These are phyloP conservation scores for Campylomormyrus tamandua DNA, from an alignment of 2,113 vertebrate genomes.

Conservation along the genomic window DNA sequence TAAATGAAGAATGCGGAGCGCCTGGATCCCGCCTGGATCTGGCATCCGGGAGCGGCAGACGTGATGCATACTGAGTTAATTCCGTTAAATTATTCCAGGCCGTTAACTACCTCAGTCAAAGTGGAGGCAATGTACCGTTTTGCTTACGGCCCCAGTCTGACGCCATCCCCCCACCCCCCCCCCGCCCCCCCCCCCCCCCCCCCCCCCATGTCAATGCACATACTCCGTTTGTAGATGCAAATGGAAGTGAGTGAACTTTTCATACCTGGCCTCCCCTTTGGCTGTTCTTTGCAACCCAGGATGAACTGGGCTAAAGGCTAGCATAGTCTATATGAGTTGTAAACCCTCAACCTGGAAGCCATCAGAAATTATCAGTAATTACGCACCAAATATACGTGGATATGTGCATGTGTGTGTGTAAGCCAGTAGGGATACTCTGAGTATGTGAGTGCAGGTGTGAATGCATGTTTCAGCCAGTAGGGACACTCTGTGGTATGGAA, in stretches of 20 bases:
- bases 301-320: background rate
- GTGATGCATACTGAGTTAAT: background rate
- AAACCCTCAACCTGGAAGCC: background rate
- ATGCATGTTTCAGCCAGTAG: background rate
- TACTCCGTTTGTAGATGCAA: background rate
- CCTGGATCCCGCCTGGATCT: background rate
- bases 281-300: background rate
- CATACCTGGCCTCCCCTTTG: background rate
- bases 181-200: too few species aligned
- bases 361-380: background rate
- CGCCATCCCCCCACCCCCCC: background rate
- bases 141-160: background rate
- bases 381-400: background rate
- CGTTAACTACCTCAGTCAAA: conserved; percentile 7
- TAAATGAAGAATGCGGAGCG: background rate
- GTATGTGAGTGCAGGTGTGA: background rate
- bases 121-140: conserved; percentile 14
- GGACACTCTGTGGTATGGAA: background rate
- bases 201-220: too few species aligned
- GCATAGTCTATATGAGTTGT: background rate
- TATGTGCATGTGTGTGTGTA: background rate
- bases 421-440: background rate
- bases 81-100: background rate
- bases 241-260: background rate
- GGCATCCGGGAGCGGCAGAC: background rate